phyloP scores from a whole-genome alignment of 1,140 invertebrate genomes.

The Aphelenchoides avenae region DNA sequence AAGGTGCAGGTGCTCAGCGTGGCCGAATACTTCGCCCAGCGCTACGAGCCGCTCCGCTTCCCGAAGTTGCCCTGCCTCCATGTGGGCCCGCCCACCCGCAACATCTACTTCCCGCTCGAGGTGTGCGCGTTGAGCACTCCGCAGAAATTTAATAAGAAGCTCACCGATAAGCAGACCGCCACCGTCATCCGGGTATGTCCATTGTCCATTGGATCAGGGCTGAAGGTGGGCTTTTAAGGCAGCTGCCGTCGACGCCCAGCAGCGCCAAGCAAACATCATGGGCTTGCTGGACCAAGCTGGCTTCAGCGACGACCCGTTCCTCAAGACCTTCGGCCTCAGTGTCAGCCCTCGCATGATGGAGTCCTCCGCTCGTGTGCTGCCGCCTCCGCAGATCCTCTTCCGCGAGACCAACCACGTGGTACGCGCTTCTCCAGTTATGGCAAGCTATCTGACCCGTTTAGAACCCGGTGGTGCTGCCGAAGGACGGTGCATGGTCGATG shows the following conservation, averaged over 20 bases:
- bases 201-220: constrained; percentile 11
- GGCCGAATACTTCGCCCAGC: constrained; percentile 51
- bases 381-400: constrained; percentile 96
- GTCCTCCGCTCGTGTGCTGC: constrained; percentile 87
- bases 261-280: constrained; percentile 45
- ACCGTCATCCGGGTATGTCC: constrained; percentile 40
- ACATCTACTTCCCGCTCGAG: no score
- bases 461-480: constrained; percentile 37
- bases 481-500: constrained; percentile 46
- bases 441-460: no score
- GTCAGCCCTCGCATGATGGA: constrained; percentile 98
- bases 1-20: constrained; percentile 34
- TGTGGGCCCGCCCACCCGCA: constrained; percentile 49
- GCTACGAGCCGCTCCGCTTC: constrained; percentile 46
- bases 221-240: constrained; percentile 27
- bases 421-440: no score
- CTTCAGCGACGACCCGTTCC: constrained; percentile 38
- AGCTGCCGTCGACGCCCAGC: constrained; percentile 42
- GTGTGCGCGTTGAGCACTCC: constrained; percentile 53
- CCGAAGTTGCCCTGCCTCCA: constrained; percentile 57
- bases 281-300: constrained; percentile 24
- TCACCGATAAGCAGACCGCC: constrained; percentile 43
- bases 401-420: constrained; percentile 64
- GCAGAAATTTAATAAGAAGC: constrained; percentile 55
- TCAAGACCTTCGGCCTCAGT: constrained; percentile 68